A percentile compares a stretch with the other conserved stretches of the same genome.
Evolutionary conservation across 2,113 vertebrate species (phyloP).

Genomic region (Acinonyx jubatus): DNA sequence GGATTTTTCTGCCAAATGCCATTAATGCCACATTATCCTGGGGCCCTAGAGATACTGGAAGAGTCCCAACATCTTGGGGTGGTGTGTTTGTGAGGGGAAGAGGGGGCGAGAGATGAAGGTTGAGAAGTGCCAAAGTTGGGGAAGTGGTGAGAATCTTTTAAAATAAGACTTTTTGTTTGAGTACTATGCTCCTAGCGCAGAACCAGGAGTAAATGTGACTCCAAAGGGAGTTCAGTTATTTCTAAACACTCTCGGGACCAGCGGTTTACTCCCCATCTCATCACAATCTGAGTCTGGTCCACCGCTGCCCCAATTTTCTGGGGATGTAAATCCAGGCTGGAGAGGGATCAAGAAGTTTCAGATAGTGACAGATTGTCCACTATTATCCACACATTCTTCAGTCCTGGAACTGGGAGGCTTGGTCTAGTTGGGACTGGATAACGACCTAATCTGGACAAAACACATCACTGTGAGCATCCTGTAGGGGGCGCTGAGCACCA

Average conservation of each 20-base stretch:
- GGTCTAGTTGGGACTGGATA: not conserved
- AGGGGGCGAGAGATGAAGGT: not conserved
- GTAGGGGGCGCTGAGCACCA: not conserved
- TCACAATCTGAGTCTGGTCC: not conserved
- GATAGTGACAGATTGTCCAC: not conserved
- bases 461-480: not conserved
- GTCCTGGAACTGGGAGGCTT: not conserved
- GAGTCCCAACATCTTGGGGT: not conserved
- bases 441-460: not conserved
- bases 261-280: not conserved
- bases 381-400: not conserved
- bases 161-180: conserved; percentile 18
- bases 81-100: not conserved
- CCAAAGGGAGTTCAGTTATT: conserved; percentile 42
- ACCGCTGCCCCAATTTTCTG: conserved; percentile 57
- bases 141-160: conserved; percentile 24
- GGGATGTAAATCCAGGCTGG: conserved; percentile 30
- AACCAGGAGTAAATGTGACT: conserved; percentile 48
- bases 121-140: not conserved
- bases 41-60: not conserved
- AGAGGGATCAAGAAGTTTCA: conserved; percentile 8
- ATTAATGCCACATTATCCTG: conserved; percentile 47
- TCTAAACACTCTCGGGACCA: not conserved
- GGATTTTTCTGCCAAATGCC: conserved; percentile 62
- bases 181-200: not conserved